These are phyloP conservation scores for Prenolepis imparis DNA, from an alignment of 2,888 invertebrate genomes.

Conservation along the genomic window DNA sequence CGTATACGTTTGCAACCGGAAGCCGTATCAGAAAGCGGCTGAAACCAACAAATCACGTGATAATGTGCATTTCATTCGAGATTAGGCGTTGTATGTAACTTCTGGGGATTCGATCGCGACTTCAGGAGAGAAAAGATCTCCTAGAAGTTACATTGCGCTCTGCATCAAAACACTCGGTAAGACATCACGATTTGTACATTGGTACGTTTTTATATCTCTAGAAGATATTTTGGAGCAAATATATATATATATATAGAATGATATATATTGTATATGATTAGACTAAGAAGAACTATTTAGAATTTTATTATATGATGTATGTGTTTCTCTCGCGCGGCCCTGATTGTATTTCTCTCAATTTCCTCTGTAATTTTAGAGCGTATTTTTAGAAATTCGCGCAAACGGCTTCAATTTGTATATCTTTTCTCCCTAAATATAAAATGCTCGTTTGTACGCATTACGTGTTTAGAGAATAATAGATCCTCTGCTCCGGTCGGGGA, in stretches of 20 bases:
- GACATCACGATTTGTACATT: slow-evolving; percentile 24
- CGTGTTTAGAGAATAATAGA: slow-evolving; percentile 40
- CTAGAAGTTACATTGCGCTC: neutral
- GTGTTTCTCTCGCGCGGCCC: neutral
- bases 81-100: slow-evolving; percentile 26
- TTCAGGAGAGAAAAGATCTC: neutral
- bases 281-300: neutral
- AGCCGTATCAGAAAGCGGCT: neutral
- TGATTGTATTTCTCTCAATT: neutral
- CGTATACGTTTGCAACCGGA: neutral
- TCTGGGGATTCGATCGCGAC: neutral
- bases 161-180: neutral
- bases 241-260: neutral
- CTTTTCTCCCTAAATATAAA: too few species aligned
- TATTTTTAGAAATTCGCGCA: neutral
- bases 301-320: slow-evolving; percentile 13
- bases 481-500: neutral
- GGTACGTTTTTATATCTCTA: slow-evolving; percentile 14
- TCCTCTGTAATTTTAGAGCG: neutral
- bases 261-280: slow-evolving; percentile 19
- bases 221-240: slow-evolving; percentile 25
- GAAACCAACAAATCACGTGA: slow-evolving; percentile 23
- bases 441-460: neutral
- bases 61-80: slow-evolving; percentile 46
- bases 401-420: too few species aligned